Percentiles rank a stretch among this genome's conserved stretches.
Conservation (phyloP, 2,113 vertebrate genomes). For the Emydocephalus ijimae region DNA sequence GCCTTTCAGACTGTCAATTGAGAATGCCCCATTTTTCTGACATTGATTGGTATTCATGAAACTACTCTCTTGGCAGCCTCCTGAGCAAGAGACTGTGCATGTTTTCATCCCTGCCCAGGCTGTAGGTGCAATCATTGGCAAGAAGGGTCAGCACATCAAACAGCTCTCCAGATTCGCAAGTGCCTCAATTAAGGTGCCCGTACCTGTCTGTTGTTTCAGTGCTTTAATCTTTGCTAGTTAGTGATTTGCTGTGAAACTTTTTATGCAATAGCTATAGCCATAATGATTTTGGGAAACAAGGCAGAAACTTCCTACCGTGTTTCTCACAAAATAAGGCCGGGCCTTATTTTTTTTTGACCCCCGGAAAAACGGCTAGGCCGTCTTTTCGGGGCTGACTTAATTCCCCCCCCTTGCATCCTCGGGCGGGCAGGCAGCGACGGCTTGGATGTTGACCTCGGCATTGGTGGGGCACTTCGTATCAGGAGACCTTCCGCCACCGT, state of each 20-base stretch:
- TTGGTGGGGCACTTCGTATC: no score
- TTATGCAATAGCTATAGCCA: no score
- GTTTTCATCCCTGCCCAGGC: slow-evolving; percentile 96
- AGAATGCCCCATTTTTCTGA: neutral
- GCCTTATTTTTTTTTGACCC: no score
- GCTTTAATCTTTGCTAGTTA: neutral
- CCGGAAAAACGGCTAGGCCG: no score
- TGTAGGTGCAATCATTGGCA: slow-evolving; percentile 92
- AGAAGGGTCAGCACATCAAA: slow-evolving; percentile 96
- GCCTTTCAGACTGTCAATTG: neutral
- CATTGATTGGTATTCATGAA: rapidly evolving
- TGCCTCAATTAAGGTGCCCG: slow-evolving; percentile 89
- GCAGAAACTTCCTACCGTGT: neutral
- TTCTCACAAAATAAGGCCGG: no score
- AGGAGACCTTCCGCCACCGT: no score
- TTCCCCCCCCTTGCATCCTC: no score
- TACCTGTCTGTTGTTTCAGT: rapidly evolving
- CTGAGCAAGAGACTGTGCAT: slow-evolving; percentile 91
- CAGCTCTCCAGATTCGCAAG: slow-evolving; percentile 94
- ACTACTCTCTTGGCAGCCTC: slow-evolving; percentile 59
- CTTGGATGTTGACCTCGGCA: no score
- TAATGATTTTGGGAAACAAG: neutral
- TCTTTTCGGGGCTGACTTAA: no score
- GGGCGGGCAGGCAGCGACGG: no score
- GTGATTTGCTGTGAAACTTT: rapidly evolving